Evolutionary conservation across 2,888 invertebrate species (phyloP), one percentile per base, ranked within the genome.

Genomic region (Stenodema calcarata): DNA sequence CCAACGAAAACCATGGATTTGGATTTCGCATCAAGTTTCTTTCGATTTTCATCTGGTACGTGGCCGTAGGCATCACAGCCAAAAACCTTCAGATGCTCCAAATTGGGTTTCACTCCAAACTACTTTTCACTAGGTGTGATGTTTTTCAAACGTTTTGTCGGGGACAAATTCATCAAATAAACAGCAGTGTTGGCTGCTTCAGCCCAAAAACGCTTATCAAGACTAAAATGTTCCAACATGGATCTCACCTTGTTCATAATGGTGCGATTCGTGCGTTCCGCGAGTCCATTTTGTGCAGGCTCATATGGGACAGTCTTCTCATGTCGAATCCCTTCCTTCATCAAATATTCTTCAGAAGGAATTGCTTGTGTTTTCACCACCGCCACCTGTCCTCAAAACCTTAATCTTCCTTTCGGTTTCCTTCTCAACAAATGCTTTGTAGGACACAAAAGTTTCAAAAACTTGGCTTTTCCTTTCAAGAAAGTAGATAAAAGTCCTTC

Each of bases 91-190:
- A 88, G 62, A 41, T 87, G 86, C 14, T 54, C 41, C 27, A 87
- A 16, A 83, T 86, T 27, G 16, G 30, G 11, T 12, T 30, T 12
- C 44, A 18, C 18, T 9, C 83, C 83, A 70, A 70, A 14, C 81
- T 44, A 84, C 11, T 42, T 86, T 87, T 70, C 73, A 16, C 18
- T 30, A 42, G 70, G 86, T 7, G 86, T 86, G 73, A 11, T 11
- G 47, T 80, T 83, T 83, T 75, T 87, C 82, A 44, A 83, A 78
- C n/a, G 50, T 81, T 81, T 82, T 28, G 80, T 87, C 23, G 88
- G 87, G 4, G 87, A 81, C 7, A 79, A 9, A 79, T 90, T 91
- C 91, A 88, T 90, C 90, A 89, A 90, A 90, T 89, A 88, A 50
- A 88, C 87, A n/a, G 89, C 90, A 14, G n/a, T n/a, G n/a, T n/a